Evolutionary conservation across 2,113 vertebrate genomes (phyloP), one percentile per base, ranked within the genome.

Genomic region (Campylomormyrus numenius): DNA sequence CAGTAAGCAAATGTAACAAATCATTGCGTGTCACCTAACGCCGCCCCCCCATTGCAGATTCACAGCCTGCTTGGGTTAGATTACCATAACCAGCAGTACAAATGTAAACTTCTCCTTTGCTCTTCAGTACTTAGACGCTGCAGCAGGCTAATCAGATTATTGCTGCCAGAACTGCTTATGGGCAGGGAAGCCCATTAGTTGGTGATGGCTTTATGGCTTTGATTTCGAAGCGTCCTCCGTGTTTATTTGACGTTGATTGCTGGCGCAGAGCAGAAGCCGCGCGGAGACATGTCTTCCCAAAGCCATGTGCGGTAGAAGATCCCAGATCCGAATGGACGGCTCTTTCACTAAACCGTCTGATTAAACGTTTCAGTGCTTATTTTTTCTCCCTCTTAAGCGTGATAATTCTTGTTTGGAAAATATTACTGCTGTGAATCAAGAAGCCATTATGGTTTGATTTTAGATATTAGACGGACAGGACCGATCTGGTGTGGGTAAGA

Each of bases 381-480:
- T 88, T 77, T 31, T 50, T 39, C 88, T 62, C 6, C 62, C 46
- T 45, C 21, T 88, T 74, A 88, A 77, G n/a, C 42, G 48, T 45
- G 62, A 50, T 88, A 88, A 88, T 58, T 45, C 27, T 7, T 31
- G 62, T 88, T 88, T 62, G 31, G n/a, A 50, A 88, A 46, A 85
- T 19, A 85, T 85, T 9, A 21, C 1, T 27, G 45, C 83, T 42
- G 45, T 1, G 39, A 46, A 7, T 10, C 39, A 24, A 48, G 42
- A 48, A 85, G 21, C 19, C 24, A 46, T 13, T 42, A 85, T 24
- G 45, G 42, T 48, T 85, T 48, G 45, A 48, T 85, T 85, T n/a
- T 48, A 1, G 19, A 24, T 85, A 24, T 48, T 85, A 24, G 39
- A n/a, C 19, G 15, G 83, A 5, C 45, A 48, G 45, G 19, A 24